Base-by-base conservation (phyloP, 2,888 invertebrate genomes). In the Drosophila austrosaltans region DNA sequence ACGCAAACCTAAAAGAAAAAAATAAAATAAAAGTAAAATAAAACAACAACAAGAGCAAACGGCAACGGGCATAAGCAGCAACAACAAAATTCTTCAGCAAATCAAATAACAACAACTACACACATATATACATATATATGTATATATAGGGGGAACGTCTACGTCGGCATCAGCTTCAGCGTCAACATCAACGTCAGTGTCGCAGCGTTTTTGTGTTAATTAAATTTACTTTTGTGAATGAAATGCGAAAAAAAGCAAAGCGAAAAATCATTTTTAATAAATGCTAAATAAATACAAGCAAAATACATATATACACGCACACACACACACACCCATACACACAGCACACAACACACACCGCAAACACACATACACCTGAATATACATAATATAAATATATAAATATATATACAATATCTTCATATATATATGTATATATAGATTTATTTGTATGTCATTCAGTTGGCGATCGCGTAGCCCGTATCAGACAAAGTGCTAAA, bases 211-310 rank as follows among this genome's bases (percentile, higher is more conserved):
- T 82, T 89, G 86, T 87, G 86, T 89, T 87, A 87, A 89, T 87
- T 87, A 78, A 89, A 86, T 87, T 89, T 87, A 89, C 86, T 89
- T 85, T 89, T 87, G 86, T 87, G 86, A 87, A 87, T 87, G 86
- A 89, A 89, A 86, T 85, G 89, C 85, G 87, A 85, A 89, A 87
- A 82, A 87, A 86, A 83, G 82, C 75, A 85, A 87, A 87, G 89
- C 89, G 84, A 89, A 69, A 87, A 89, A 81, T 83, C 72, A 75
- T 69, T 77, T 84, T 89, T 87, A 85, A 87, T 87, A 84, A 85
- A 89, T 89, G 87, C 89, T 89, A 89, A 89, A 87, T 84, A 82
- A 48, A 48, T 48, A 48, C 48, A 48, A 48, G 48, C 25, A 83
- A 66, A 81, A 77, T 63, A 78, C 25, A 65, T 84, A 82, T 12